A percentile compares a stretch with the other conserved stretches of the same genome.
phyloP scores from a whole-genome alignment of 2,888 invertebrate species.

The Eudasyphora cyanicolor region DNA sequence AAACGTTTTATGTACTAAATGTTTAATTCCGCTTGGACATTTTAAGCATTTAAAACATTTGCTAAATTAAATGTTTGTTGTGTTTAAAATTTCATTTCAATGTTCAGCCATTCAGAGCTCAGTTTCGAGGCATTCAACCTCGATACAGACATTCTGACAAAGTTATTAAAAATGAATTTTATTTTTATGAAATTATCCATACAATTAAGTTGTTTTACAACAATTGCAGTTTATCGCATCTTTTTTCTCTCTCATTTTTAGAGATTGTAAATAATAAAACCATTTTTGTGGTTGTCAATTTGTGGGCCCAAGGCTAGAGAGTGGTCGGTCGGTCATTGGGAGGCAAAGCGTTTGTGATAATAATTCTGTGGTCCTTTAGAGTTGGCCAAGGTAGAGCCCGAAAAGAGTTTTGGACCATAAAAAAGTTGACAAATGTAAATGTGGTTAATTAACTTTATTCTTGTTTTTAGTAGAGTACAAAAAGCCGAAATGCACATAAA shows the following conservation, averaged over 20 bases:
- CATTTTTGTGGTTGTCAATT: background rate
- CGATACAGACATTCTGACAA: background rate
- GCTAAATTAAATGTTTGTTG: too few relatives aligned
- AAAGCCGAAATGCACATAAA: too few relatives aligned
- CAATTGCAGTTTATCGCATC: background rate
- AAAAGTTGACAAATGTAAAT: constrained; percentile 33
- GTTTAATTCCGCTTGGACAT: background rate
- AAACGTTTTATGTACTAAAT: constrained; percentile 9
- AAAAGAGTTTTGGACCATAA: background rate
- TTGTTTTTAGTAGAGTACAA: too few relatives aligned
- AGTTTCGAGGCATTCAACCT: too few relatives aligned
- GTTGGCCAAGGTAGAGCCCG: too few relatives aligned
- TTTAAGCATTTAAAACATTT: too few relatives aligned
- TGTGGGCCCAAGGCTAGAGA: background rate
- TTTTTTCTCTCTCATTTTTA: background rate
- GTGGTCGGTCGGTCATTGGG: too few relatives aligned
- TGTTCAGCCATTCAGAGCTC: too few relatives aligned
- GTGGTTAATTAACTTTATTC: constrained; percentile 28
- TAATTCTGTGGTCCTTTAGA: too few relatives aligned
- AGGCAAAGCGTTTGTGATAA: too few relatives aligned
- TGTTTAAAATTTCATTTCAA: too few relatives aligned
- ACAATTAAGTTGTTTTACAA: constrained; percentile 23
- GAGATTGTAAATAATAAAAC: too few relatives aligned
- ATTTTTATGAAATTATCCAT: constrained; percentile 20
- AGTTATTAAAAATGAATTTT: constrained; percentile 15